These are phyloP conservation scores for Podotricha telesiphe DNA, from an alignment of 2,888 invertebrate species.

Conservation along the genomic window DNA sequence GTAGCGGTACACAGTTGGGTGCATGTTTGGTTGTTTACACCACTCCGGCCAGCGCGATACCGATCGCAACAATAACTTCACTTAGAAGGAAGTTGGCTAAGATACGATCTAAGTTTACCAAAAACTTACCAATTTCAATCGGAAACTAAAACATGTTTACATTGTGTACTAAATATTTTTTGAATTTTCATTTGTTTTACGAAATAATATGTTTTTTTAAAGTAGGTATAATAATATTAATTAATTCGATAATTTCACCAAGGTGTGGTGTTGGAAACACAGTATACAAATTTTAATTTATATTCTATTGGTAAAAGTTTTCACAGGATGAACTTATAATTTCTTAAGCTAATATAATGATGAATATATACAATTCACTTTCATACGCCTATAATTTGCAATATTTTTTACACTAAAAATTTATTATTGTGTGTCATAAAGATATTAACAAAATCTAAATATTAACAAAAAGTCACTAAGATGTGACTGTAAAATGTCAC, in stretches of 20 bases:
- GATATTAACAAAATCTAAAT: neutral
- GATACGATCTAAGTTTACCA: conserved; percentile 37
- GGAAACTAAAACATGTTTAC: conserved; percentile 17
- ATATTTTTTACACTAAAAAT: neutral
- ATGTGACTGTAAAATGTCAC: neutral
- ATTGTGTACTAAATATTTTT: too few species aligned
- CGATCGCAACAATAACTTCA: conserved; percentile 38
- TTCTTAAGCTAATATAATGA: too few species aligned
- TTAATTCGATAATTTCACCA: too few species aligned
- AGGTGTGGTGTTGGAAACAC: too few species aligned
- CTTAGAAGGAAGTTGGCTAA: conserved; percentile 30
- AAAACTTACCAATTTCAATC: conserved; percentile 30
- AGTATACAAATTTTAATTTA: too few species aligned
- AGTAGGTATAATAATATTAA: too few species aligned
- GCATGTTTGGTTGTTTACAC: conserved; percentile 39
- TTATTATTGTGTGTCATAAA: neutral
- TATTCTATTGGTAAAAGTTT: too few species aligned
- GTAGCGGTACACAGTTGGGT: neutral
- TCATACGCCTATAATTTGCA: too few species aligned
- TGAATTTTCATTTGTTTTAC: too few species aligned
- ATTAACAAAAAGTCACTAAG: neutral
- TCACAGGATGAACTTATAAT: too few species aligned
- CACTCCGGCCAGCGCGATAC: conserved; percentile 33
- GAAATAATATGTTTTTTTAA: too few species aligned
- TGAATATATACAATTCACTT: too few species aligned